Evolutionary conservation across 1,140 invertebrate species (phyloP).

Genomic region (Pinna nobilis): DNA sequence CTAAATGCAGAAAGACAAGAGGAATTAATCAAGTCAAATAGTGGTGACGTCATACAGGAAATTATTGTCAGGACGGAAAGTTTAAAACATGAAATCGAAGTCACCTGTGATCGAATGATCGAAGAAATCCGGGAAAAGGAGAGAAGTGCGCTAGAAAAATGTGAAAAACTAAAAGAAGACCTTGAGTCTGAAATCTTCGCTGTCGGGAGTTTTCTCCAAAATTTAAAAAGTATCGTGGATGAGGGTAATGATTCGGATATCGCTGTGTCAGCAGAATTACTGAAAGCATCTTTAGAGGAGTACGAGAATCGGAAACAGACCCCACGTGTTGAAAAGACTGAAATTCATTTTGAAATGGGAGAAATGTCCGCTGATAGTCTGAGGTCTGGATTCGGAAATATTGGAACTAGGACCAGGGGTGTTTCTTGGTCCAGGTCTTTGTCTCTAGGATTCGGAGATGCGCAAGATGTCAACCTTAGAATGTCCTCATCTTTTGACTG

Average conservation of each 20-base stretch:
- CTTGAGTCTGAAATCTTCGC: conserved; percentile 19
- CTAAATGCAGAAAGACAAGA: background rate
- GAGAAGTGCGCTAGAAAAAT: background rate
- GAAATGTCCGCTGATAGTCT: conserved; percentile 5
- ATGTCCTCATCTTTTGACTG: conserved; percentile 17
- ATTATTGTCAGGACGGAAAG: conserved; percentile 6
- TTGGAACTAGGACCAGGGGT: background rate
- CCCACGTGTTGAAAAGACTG: conserved; percentile 7
- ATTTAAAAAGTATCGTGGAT: background rate
- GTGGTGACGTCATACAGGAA: conserved; percentile 6
- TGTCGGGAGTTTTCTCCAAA: background rate
- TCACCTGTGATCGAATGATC: conserved; percentile 5
- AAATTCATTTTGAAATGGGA: conserved; percentile 28
- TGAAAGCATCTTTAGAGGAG: background rate
- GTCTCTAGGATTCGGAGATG: background rate
- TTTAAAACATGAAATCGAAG: conserved; percentile 26
- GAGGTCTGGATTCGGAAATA: conserved; percentile 17
- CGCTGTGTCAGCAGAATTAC: background rate
- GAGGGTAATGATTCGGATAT: conserved; percentile 4
- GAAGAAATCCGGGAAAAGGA: conserved; percentile 20
- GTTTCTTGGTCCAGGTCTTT: background rate
- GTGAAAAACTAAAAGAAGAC: background rate
- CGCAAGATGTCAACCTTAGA: conserved; percentile 26
- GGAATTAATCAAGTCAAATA: background rate
- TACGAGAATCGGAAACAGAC: background rate